Base-by-base conservation (phyloP, 1,140 invertebrate species). In the Colletes latitarsis region DNA sequence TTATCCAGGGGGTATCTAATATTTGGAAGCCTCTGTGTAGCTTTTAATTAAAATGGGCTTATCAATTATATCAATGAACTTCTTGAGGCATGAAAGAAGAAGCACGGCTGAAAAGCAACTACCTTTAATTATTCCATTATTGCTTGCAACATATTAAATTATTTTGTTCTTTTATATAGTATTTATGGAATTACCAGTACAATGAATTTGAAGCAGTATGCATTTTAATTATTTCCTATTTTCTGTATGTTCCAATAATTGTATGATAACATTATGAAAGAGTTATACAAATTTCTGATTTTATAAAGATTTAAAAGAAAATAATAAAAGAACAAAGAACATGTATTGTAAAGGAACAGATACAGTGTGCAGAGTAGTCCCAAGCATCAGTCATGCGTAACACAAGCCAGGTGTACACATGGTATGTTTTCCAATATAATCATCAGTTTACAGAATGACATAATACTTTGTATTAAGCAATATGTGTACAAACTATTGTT, bases 1-100 rank as follows among this genome's bases (percentile, higher is more conserved):
- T 39, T 63, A 63, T 39, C 41, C 41, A 43, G 43, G 52, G 77
- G 66, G 74, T 39, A 69, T 71, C 67, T 66, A 70, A 83, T 77
- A 69, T 73, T 57, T 73, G 66, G 81, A 86, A 88, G 83, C 77
- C 77, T 63, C 63, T 79, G 30, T 30, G 72, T 76, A 82, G 78
- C 82, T 90, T 89, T 79, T 87, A 92, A 92, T 92, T 92, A 92
- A 91, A 91, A 81, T 81, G 53, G 68, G 53, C 84, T 91, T 91
- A 90, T 87, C 85, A 82, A 82, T 88, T 87, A 76, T 57, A 82
- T 89, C 73, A 89, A 91, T 90, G 82, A 62, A 77, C 80, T 88
- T 83, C 43, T 69, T 75, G 30, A 82, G 4, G 19, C 49, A 74
- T 66, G 41, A 55, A 52, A 15, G 43, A n/a, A 52, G 30, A 9